phyloP scores from a whole-genome alignment of 2,113 vertebrate species.

The Forbesichthys papilliferus region DNA sequence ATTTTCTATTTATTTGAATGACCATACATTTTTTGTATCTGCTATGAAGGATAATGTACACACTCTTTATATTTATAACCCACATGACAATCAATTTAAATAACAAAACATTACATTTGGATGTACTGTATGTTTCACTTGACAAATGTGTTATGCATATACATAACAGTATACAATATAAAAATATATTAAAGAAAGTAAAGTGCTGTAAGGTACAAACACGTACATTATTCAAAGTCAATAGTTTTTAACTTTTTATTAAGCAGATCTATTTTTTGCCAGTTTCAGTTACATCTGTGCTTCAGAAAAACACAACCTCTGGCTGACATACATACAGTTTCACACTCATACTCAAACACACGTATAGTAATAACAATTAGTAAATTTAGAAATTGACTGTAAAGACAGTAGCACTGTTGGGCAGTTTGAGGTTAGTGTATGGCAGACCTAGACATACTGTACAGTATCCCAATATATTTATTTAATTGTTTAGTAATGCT shows the following conservation, averaged over 20 bases:
- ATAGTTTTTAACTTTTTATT: slow-evolving; percentile 31
- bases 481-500: slow-evolving; percentile 26
- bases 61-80: too few relatives aligned
- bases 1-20: too few relatives aligned
- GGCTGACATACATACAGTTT: slow-evolving; percentile 39
- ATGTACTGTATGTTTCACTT: slow-evolving; percentile 46
- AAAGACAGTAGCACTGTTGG: slow-evolving; percentile 16
- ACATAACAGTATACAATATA: slow-evolving; percentile 65
- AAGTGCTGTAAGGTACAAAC: slow-evolving; percentile 66
- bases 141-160: slow-evolving; percentile 46
- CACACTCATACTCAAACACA: slow-evolving; percentile 41
- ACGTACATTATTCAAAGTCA: slow-evolving; percentile 52
- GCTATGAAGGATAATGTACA: too few relatives aligned
- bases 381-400: slow-evolving; percentile 28
- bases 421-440: slow-evolving; percentile 29
- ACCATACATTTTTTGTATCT: too few relatives aligned
- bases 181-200: slow-evolving; percentile 71
- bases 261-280: slow-evolving; percentile 49
- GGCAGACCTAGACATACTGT: slow-evolving; percentile 15
- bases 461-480: slow-evolving; percentile 8
- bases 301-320: slow-evolving; percentile 39
- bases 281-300: slow-evolving; percentile 28
- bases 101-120: too few relatives aligned
- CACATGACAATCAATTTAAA: too few relatives aligned
- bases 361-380: slow-evolving; percentile 25